Percentiles rank a stretch among this genome's conserved stretches.
Conservation (phyloP, 1,140 invertebrate species). For the Cyrtorhinus lividipennis region DNA sequence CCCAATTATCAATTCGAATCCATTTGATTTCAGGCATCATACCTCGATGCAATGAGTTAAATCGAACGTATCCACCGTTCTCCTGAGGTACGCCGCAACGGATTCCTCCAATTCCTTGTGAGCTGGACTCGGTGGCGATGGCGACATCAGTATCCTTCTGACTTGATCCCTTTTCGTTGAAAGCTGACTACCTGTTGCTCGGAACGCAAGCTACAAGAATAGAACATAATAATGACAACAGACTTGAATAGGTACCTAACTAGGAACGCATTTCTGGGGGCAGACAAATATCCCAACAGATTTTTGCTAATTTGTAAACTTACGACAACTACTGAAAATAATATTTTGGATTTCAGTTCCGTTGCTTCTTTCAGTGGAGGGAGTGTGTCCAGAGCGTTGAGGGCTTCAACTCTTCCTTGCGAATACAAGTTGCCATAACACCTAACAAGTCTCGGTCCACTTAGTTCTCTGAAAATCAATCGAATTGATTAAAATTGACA, state of each 20-base stretch:
- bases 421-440: constrained; percentile 72
- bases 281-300: too few relatives aligned
- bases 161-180: constrained; percentile 37
- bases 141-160: constrained; percentile 36
- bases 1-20: too few relatives aligned
- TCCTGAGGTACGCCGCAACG: constrained; percentile 36
- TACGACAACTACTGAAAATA: constrained; percentile 89
- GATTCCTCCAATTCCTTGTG: constrained; percentile 35
- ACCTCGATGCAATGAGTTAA: constrained; percentile 40
- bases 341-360: constrained; percentile 81
- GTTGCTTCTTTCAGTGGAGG: constrained; percentile 60
- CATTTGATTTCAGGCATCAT: too few relatives aligned
- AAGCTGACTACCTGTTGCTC: constrained; percentile 38
- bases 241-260: not conserved
- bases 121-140: constrained; percentile 25
- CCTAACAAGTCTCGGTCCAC: constrained; percentile 42
- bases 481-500: too few relatives aligned
- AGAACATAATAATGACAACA: constrained; percentile 3
- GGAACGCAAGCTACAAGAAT: constrained; percentile 41
- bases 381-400: constrained; percentile 67
- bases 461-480: constrained; percentile 32
- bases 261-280: too few relatives aligned
- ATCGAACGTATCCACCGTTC: constrained; percentile 40
- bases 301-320: too few relatives aligned
- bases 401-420: constrained; percentile 63